Evolutionary conservation across 2,888 invertebrate species (phyloP), one percentile per base, ranked within the genome.

Genomic region (Drosophila macrospina): DNA sequence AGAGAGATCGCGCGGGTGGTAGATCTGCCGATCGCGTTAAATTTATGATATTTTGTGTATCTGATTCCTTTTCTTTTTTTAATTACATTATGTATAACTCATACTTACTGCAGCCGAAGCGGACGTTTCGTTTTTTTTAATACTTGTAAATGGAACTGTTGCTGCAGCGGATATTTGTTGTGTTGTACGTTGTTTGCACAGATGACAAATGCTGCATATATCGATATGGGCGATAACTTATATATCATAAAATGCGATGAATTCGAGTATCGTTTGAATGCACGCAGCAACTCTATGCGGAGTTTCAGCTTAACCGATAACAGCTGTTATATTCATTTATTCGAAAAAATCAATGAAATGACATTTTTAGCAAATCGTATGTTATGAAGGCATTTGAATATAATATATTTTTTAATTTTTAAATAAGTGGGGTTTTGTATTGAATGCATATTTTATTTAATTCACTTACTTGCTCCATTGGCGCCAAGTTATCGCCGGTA

Each of bases 81-180:
- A 5, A n/a, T 5, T 5, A n/a, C 42, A 59, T n/a, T 36, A 8
- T 45, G 13, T n/a, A 7, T 39, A 36, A 8, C 20, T 30, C 10
- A 61, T 72, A 81, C 82, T 85, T 63, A 87, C 87, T 75, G 85
- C 62, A 72, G 72, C 57, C 63, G 63, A 51, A 54, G 60, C 52
- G 64, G 39, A 65, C 44, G 55, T 39, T 52, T 52, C 7, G 5
- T 6, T 28, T 28, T 61, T 56, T 28, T 45, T 74, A 60, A 74
- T 62, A 67, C 61, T 74, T 70, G 39, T 61, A 30, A 59, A 62
- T 36, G 57, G 26, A 73, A 69, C 78, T 76, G 69, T 78, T 73
- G 74, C 65, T 32, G 65, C 41, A 8, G 59, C 61, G 30, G 59
- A 39, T 54, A 36, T 64, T 63, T 73, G 51, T 75, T 75, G 61